These are phyloP conservation scores for Clanis bilineata DNA, from an alignment of 2,888 invertebrate genomes.

Conservation along the genomic window DNA sequence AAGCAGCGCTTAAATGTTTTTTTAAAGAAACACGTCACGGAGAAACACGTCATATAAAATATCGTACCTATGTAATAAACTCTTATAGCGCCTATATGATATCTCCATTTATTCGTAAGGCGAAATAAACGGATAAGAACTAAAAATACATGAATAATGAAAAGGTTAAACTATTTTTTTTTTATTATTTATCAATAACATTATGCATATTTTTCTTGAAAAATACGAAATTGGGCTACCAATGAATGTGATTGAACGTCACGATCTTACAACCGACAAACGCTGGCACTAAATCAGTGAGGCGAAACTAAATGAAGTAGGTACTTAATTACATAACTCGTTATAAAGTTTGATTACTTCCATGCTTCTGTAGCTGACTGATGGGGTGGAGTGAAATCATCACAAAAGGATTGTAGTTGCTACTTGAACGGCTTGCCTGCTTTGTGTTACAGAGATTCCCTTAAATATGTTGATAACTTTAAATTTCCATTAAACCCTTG, in stretches of 20 bases:
- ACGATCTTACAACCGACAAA: neutral
- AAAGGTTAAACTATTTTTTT: too few species aligned
- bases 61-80: too few species aligned
- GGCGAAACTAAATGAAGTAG: constrained; percentile 20
- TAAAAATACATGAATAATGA: too few species aligned
- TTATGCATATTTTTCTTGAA: too few species aligned
- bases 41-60: too few species aligned
- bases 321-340: constrained; percentile 44
- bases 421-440: neutral
- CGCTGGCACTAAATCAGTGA: neutral
- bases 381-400: constrained; percentile 32
- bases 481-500: neutral
- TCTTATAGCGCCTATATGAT: too few species aligned
- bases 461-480: neutral
- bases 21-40: too few species aligned
- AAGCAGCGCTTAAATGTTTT: too few species aligned
- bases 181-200: too few species aligned
- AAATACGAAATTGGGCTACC: neutral
- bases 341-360: constrained; percentile 54
- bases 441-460: neutral
- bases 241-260: neutral
- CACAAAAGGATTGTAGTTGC: constrained; percentile 34
- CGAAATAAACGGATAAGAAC: too few species aligned
- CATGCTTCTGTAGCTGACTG: constrained; percentile 42
- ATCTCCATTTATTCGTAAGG: too few species aligned